Evolutionary conservation across 2,888 invertebrate species (phyloP), one percentile per base, ranked within the genome.

Genomic region (Andrena hattorfiana): DNA sequence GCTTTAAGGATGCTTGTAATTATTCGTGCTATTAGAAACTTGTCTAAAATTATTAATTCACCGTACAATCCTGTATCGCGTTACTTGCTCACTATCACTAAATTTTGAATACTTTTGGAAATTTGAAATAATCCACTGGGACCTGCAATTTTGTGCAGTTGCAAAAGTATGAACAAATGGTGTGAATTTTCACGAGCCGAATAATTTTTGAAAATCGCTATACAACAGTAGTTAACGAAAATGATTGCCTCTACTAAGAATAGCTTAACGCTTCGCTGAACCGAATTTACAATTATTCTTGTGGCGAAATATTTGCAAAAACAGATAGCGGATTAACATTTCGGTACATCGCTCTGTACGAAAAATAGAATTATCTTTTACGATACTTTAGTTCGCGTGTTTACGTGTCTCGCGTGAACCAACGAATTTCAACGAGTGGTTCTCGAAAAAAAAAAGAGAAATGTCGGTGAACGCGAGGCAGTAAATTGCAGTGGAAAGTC

Each of bases 401-500:
- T 77, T 66, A 64, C 77, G 49, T 8, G 32, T 49, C n/a, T 16
- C 28, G 32, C 51, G 59, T 32, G 20, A 48, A 7, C 35, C 51
- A 51, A 64, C 26, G 51, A 74, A 67, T 66, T 77, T 74, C 51
- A 60, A 60, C 69, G 2, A 26, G n/a, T n/a, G 2, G 16, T 56
- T 42, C 20, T 48, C 20, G 28, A 20, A 32, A 67, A 59, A 20
- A 30, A 16, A 59, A 49, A 75, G n/a, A 48, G 73, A 26, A 54
- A 42, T 26, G 32, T 28, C n/a, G 8, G 56, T 23, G 23, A 26
- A 23, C 20, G 59, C 7, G 28, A 5, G 20, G n/a, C 60, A 6
- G 67, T 6, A 56, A 32, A 48, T 64, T 59, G 56, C 20, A 23
- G 71, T 67, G 71, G 71, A 81, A 81, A 67, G 62, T 67, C 62